Percentiles rank a stretch among this genome's conserved stretches.
These are phyloP conservation scores for Hyppa rectilinea DNA, from an alignment of 2,888 invertebrate genomes.

Conservation along the genomic window DNA sequence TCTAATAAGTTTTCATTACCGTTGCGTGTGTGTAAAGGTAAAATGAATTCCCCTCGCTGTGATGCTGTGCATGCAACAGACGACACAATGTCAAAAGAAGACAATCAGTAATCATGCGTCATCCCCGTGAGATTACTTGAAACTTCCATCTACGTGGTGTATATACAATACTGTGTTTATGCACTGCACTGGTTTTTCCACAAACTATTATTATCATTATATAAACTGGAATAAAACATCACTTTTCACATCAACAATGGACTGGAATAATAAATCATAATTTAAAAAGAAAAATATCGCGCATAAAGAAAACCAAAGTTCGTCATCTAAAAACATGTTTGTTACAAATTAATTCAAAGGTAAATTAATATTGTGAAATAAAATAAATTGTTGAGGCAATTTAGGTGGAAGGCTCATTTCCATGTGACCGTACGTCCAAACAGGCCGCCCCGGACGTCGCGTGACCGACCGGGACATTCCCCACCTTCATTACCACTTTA, in stretches of 20 bases:
- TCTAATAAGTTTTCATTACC: conserved; percentile 23
- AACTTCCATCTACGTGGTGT: conserved; percentile 54
- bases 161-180: conserved; percentile 49
- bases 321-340: conserved; percentile 36
- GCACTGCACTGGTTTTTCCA: conserved; percentile 37
- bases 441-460: conserved; percentile 66
- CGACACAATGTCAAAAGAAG: conserved; percentile 65
- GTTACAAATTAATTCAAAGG: conserved; percentile 35
- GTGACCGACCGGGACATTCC: conserved; percentile 68
- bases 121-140: conserved; percentile 66
- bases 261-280: conserved; percentile 1
- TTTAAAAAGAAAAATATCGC: background rate
- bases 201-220: conserved; percentile 10
- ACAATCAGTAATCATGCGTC: conserved; percentile 68
- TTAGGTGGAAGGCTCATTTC: conserved; percentile 61
- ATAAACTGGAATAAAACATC: conserved; percentile 19
- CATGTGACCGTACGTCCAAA: conserved; percentile 68
- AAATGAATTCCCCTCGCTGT: conserved; percentile 43
- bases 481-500: conserved; percentile 65
- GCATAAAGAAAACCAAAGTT: conserved; percentile 5
- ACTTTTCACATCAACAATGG: background rate
- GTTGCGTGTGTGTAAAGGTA: conserved; percentile 34
- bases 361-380: conserved; percentile 52
- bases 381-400: conserved; percentile 59
- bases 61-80: conserved; percentile 48